Percentiles rank a stretch among this genome's conserved stretches.
These are phyloP conservation scores for Panagrolaimus sp. DNA, from an alignment of 1,140 invertebrate genomes.

Conservation along the genomic window DNA sequence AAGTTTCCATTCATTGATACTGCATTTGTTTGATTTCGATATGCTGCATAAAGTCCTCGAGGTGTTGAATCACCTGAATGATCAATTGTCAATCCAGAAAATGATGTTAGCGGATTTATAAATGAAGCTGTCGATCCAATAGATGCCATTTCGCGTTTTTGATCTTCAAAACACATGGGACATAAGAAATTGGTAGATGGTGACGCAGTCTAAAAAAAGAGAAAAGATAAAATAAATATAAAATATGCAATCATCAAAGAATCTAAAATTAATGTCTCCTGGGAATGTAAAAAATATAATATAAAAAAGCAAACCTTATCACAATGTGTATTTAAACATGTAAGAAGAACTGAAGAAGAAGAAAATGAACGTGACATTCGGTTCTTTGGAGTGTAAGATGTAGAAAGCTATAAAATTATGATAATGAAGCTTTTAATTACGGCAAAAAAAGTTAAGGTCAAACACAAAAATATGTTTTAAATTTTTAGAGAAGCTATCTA, in stretches of 20 bases:
- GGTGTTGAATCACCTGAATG: constrained; percentile 9
- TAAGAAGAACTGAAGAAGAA: constrained; percentile 42
- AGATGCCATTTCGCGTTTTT: constrained; percentile 42
- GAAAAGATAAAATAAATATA: not conserved
- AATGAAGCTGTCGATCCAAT: constrained; percentile 19
- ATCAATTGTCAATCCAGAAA: no score
- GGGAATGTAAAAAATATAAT: no score
- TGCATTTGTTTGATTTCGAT: not conserved
- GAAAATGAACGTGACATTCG: constrained; percentile 46
- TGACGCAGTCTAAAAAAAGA: constrained; percentile 32
- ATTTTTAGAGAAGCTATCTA: no score
- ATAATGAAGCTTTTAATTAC: no score
- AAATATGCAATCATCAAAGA: not conserved
- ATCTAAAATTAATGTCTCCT: no score
- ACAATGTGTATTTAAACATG: constrained; percentile 46
- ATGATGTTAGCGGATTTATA: not conserved
- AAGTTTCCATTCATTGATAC: not conserved
- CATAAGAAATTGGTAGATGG: constrained; percentile 49
- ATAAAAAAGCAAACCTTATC: constrained; percentile 19
- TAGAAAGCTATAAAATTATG: not conserved
- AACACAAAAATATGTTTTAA: no score
- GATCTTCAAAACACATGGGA: constrained; percentile 40
- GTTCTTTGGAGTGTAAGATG: constrained; percentile 28
- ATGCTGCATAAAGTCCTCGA: constrained; percentile 1
- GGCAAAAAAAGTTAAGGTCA: no score